Evolutionary conservation across 2,113 vertebrate species (phyloP).

Genomic region (Jacana jacana): DNA sequence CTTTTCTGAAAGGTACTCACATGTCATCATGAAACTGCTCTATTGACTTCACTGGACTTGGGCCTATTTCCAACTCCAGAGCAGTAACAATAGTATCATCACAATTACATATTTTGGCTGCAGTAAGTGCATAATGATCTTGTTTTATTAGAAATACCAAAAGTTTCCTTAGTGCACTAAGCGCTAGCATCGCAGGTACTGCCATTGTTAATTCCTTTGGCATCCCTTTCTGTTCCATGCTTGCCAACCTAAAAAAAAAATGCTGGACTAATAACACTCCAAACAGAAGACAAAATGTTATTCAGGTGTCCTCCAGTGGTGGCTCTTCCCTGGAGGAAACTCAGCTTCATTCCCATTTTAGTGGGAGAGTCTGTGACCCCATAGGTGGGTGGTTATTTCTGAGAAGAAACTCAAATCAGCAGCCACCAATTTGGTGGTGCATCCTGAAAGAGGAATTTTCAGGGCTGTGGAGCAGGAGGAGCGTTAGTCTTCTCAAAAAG

Average conservation of each 20-base stretch:
- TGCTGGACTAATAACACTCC: not conserved
- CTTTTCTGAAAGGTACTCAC: not conserved
- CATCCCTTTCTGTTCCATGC: not conserved
- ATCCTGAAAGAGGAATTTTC: not conserved
- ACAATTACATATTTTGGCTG: not conserved
- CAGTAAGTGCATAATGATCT: rapidly evolving
- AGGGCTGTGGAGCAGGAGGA: not conserved
- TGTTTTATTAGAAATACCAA: not conserved
- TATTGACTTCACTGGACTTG: not conserved
- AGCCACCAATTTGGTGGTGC: not conserved
- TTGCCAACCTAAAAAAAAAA: not conserved
- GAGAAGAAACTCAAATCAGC: not conserved
- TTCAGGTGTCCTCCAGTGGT: rapidly evolving
- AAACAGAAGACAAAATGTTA: not conserved
- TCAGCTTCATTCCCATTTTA: not conserved
- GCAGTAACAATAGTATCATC: not conserved
- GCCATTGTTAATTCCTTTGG: not conserved
- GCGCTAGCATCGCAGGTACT: not conserved
- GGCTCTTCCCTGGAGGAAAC: not conserved
- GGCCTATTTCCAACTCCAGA: not conserved
- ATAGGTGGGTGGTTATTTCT: rapidly evolving
- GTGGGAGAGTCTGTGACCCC: not conserved
- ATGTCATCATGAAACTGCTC: not conserved
- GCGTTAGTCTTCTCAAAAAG: not conserved
- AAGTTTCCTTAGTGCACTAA: not conserved